phyloP scores from a whole-genome alignment of 2,888 invertebrate species.

The Thysanoteuthis rhombus region DNA sequence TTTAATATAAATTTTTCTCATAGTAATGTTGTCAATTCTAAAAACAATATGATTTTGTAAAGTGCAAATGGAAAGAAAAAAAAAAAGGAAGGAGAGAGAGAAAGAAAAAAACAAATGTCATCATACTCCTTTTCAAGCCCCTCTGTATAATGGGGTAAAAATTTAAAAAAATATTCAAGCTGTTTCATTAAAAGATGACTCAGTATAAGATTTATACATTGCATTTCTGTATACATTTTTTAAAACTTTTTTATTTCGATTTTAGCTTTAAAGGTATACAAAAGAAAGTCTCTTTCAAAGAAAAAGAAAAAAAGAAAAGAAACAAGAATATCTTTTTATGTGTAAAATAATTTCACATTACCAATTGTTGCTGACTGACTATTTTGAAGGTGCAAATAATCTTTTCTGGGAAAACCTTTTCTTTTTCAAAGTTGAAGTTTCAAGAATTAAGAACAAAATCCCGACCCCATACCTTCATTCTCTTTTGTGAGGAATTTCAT shows the following conservation, averaged over 20 bases:
- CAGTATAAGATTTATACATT: not conserved
- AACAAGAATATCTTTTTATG: not conserved
- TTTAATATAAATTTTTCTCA: not conserved
- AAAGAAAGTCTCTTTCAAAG: not conserved
- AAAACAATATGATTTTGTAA: not conserved
- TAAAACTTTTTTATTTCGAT: not conserved
- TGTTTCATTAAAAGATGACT: not conserved
- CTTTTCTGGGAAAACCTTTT: not conserved
- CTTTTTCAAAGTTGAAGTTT: not conserved
- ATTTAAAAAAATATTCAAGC: not conserved
- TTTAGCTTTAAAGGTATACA: not conserved
- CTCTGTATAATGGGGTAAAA: not conserved
- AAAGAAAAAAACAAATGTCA: not conserved
- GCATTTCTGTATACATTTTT: not conserved
- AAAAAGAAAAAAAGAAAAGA: not conserved
- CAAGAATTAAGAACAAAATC: not conserved
- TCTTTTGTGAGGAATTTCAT: not conserved
- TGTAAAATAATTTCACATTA: not conserved
- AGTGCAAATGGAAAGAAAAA: not conserved
- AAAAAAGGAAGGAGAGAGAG: too few species aligned
- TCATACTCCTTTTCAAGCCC: not conserved
- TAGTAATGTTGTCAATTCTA: not conserved
- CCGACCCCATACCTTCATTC: not conserved
- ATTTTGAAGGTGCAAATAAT: not conserved
- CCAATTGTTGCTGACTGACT: not conserved